phyloP scores from a whole-genome alignment of 2,888 invertebrate genomes.

The Melanchra persicariae region DNA sequence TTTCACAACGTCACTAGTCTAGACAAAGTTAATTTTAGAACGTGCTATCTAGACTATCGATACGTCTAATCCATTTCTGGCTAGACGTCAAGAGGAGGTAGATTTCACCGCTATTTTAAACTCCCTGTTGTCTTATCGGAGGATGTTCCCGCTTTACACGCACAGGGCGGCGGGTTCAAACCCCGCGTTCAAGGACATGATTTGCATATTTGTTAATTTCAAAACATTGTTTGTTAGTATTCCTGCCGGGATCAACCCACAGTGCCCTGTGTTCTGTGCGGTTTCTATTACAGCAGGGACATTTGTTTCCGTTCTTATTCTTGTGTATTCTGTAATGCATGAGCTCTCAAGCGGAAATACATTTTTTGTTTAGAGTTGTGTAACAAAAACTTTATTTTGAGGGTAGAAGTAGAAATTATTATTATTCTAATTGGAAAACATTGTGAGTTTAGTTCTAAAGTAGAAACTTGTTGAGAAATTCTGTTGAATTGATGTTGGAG shows the following conservation, averaged over 20 bases:
- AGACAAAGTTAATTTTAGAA: conserved; percentile 11
- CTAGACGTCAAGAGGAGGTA: not conserved
- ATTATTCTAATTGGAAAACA: not conserved
- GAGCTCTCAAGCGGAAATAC: conserved; percentile 79
- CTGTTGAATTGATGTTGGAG: not conserved
- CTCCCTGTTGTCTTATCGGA: conserved; percentile 39
- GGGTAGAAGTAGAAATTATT: not conserved
- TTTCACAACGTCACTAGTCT: not conserved
- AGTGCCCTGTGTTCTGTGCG: conserved; percentile 49
- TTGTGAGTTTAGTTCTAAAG: not conserved
- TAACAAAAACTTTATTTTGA: not conserved
- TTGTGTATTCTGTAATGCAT: conserved; percentile 67
- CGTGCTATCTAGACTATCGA: not conserved
- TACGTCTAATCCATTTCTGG: conserved; percentile 8
- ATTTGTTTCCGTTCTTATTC: conserved; percentile 79
- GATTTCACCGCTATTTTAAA: conserved; percentile 21
- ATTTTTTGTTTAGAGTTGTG: conserved; percentile 54
- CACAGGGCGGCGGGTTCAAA: conserved; percentile 43
- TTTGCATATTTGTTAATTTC: conserved; percentile 31
- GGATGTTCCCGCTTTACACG: conserved; percentile 7
- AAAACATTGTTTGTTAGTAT: conserved; percentile 30
- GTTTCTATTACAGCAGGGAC: conserved; percentile 71
- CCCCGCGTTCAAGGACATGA: conserved; percentile 18
- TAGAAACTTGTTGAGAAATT: not conserved
- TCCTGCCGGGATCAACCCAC: conserved; percentile 62